Evolutionary conservation across 2,113 vertebrate species (phyloP).

Genomic region (Heterotis niloticus): DNA sequence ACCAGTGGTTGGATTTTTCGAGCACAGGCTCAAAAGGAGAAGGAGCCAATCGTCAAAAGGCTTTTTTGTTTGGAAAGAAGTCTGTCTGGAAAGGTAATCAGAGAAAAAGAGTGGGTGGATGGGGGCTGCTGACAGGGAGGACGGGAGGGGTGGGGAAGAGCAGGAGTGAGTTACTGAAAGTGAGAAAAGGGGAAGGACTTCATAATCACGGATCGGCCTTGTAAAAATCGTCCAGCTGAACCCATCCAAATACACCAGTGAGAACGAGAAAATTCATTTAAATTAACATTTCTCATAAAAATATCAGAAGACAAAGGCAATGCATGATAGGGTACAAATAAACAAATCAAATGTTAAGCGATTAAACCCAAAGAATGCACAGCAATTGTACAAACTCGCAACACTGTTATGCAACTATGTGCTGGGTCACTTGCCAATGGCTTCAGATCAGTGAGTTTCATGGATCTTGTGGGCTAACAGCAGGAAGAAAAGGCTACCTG

Average conservation of each 20-base stretch:
- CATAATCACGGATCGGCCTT: constrained; percentile 25
- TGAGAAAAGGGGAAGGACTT: constrained; percentile 32
- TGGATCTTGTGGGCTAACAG: neutral
- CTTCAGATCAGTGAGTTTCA: neutral
- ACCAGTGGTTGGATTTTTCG: constrained; percentile 5
- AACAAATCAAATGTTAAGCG: too few species aligned
- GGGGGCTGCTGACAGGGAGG: constrained; percentile 5
- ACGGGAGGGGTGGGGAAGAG: constrained; percentile 45
- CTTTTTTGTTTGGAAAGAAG: constrained; percentile 50
- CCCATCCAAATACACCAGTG: too few species aligned
- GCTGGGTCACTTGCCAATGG: neutral
- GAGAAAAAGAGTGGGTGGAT: constrained; percentile 15
- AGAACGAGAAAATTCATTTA: too few species aligned
- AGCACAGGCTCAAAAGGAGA: neutral
- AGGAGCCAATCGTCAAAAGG: constrained; percentile 35
- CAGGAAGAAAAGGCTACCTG: too few species aligned
- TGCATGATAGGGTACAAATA: too few species aligned
- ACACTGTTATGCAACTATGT: neutral
- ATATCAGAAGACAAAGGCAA: too few species aligned
- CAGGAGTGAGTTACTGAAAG: constrained; percentile 39
- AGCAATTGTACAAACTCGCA: neutral
- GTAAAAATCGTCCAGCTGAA: neutral
- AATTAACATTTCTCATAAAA: too few species aligned
- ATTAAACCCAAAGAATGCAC: too few species aligned
- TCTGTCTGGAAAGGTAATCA: constrained; percentile 59